These are phyloP conservation scores for Onychomys torridus DNA, from an alignment of 2,797 vertebrate genomes.

Conservation along the genomic window DNA sequence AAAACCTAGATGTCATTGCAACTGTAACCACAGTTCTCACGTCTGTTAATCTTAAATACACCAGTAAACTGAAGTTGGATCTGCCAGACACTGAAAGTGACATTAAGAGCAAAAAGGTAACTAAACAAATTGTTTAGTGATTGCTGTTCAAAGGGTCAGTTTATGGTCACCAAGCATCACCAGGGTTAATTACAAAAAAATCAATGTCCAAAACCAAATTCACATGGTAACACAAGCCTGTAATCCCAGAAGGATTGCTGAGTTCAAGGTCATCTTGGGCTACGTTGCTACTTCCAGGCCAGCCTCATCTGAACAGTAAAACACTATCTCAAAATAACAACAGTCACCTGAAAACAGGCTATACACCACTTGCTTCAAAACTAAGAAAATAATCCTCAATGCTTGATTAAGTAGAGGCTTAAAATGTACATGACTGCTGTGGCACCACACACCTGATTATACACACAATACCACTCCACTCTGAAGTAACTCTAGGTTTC, in stretches of 20 bases:
- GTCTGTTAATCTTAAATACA: neutral
- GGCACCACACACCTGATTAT: neutral
- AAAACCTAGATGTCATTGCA: conserved; percentile 33
- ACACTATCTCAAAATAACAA: neutral
- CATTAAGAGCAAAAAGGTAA: neutral
- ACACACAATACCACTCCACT: neutral
- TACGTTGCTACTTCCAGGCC: neutral
- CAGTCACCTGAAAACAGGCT: neutral
- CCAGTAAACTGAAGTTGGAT: conserved; percentile 20
- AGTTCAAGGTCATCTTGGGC: neutral
- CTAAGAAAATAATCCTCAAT: conserved; percentile 28
- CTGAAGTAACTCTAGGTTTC: neutral
- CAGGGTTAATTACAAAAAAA: conserved; percentile 49
- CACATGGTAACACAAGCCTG: neutral
- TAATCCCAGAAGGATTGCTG: no score
- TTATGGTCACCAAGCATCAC: neutral
- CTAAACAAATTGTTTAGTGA: neutral
- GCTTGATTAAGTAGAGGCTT: neutral
- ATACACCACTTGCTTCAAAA: conserved; percentile 6
- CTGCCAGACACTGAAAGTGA: neutral
- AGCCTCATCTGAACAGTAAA: neutral
- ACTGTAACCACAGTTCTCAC: neutral
- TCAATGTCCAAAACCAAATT: neutral
- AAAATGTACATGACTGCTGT: neutral
- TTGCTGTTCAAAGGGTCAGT: neutral